phyloP scores from a whole-genome alignment of 2,113 vertebrate species.

The Oceanites oceanicus region DNA sequence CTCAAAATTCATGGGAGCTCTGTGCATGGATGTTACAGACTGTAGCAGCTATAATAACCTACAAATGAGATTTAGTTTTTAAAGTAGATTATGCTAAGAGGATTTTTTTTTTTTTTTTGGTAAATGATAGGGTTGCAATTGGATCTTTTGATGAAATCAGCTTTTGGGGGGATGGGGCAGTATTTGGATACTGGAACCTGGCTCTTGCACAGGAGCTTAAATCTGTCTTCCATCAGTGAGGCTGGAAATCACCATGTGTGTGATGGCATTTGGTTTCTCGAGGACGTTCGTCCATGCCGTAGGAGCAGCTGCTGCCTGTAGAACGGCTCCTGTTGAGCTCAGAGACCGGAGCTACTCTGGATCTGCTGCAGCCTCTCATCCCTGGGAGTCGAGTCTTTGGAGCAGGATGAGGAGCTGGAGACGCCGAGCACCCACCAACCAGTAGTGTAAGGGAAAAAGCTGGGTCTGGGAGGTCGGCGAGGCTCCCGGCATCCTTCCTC shows the following conservation, averaged over 20 bases:
- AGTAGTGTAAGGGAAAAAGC: neutral
- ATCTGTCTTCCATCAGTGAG: neutral
- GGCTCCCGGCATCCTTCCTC: neutral
- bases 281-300: fast-evolving
- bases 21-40: neutral
- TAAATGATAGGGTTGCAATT: slow-evolving; percentile 12
- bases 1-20: neutral
- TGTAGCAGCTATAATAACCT: slow-evolving; percentile 3
- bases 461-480: fast-evolving
- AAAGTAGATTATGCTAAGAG: neutral
- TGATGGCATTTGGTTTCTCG: neutral
- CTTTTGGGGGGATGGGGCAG: neutral
- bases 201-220: neutral
- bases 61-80: slow-evolving; percentile 42
- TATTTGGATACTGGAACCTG: neutral
- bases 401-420: neutral
- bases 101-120: neutral
- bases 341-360: neutral
- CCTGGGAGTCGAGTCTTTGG: neutral
- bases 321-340: neutral
- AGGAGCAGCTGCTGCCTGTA: neutral
- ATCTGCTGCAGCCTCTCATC: neutral
- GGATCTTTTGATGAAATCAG: slow-evolving; percentile 35
- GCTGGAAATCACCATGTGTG: neutral
- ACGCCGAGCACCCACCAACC: neutral